Percentiles rank a stretch among this genome's conserved stretches.
phyloP scores from a whole-genome alignment of 2,888 invertebrate species.

The Myopa testacea region DNA sequence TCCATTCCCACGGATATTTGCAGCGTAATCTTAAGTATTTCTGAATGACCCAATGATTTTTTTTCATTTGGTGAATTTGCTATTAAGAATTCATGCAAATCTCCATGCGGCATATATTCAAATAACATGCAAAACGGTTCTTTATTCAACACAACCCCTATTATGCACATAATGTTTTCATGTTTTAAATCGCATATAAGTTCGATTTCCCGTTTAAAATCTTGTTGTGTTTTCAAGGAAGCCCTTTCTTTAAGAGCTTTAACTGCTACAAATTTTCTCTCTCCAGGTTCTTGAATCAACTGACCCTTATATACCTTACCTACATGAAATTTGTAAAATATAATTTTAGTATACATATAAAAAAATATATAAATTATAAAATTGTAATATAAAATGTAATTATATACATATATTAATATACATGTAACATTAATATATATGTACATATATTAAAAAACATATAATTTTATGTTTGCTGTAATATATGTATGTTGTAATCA shows the following conservation, averaged over 20 bases:
- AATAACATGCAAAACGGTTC: slow-evolving; percentile 96
- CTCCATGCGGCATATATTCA: slow-evolving; percentile 97
- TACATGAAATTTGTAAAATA: slow-evolving; percentile 42
- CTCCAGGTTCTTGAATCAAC: slow-evolving; percentile 75
- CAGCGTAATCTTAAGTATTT: slow-evolving; percentile 90
- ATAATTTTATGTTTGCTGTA: too few relatives aligned
- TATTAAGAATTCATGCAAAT: slow-evolving; percentile 95
- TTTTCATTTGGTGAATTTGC: slow-evolving; percentile 89
- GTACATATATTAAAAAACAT: too few relatives aligned
- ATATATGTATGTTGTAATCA: too few relatives aligned
- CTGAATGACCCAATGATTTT: slow-evolving; percentile 81
- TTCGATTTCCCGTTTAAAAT: slow-evolving; percentile 94
- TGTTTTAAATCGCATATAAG: slow-evolving; percentile 94
- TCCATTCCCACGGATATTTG: slow-evolving; percentile 90
- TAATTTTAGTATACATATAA: neutral
- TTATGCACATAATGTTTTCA: slow-evolving; percentile 94
- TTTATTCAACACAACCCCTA: slow-evolving; percentile 90
- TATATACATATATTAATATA: too few relatives aligned
- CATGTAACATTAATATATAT: too few relatives aligned
- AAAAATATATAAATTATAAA: neutral
- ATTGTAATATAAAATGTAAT: neutral
- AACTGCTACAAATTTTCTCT: slow-evolving; percentile 86
- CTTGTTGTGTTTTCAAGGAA: slow-evolving; percentile 88
- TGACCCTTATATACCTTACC: slow-evolving; percentile 95
- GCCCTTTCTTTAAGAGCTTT: slow-evolving; percentile 96